Evolutionary conservation across 2,113 vertebrate genomes (phyloP), one percentile per base, ranked within the genome.

Genomic region (Cygnus atratus): DNA sequence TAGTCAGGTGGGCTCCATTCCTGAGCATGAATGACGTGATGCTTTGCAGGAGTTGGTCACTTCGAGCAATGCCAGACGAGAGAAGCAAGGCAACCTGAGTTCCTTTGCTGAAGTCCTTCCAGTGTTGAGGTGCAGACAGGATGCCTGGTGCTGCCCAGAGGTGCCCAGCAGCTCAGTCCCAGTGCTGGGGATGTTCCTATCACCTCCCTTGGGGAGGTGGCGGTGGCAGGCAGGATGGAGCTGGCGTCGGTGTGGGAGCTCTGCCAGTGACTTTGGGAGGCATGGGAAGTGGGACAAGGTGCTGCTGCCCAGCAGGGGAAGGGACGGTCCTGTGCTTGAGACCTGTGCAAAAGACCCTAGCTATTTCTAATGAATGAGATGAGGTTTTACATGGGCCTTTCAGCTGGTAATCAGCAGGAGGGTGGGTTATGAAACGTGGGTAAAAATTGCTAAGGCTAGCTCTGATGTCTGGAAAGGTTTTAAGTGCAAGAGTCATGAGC

Each of bases 101-200:
- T 52, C 14, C 33, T 24, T 57, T 10, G 24, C 43, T 0, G 10
- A 66, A n/a, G 22, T 7, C 55, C 7, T 48, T 24, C 35, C 22
- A 20, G 48, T 1, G 0, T 35, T 72, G 6, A 2, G 24, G 13
- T 4, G 8, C 52, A 55, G 58, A 8, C 10, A 2, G 5, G 5
- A 7, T 3, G 1, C 7, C 6, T 9, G 13, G 28, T 0, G 0
- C 25, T 48, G 25, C 62, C 21, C 44, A 44, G 44, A 37, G 43
- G 28, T 46, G 19, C 15, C 31, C 2, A 24, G 28, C 43, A 39
- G 28, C 79, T 66, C 21, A 5, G 13, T 44, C 37, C 18, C 35
- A 6, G 16, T 10, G 35, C 20, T 3, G 2, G 17, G 2, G 21
- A 14, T 11, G 52, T 24, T 20, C n/a, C 58, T 4, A 1, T 31